Percentiles rank a stretch among this genome's conserved stretches.
These are phyloP conservation scores for Glaucopsyche alexis DNA, from an alignment of 2,888 invertebrate species.

Conservation along the genomic window DNA sequence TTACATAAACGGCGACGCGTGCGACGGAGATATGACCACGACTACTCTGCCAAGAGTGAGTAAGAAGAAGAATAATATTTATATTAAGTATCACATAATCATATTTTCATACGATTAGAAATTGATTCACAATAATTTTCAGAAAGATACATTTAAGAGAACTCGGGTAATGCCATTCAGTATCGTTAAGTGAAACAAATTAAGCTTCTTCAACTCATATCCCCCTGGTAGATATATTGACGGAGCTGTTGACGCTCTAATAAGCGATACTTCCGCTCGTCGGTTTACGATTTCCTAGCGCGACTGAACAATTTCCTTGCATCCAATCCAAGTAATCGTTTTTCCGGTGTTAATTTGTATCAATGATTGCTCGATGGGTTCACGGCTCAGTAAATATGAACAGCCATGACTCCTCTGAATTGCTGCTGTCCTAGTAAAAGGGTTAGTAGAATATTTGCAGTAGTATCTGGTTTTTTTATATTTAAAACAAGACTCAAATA, in stretches of 20 bases:
- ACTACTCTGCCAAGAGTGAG: too few species aligned
- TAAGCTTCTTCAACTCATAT: background rate
- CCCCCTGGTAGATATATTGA: constrained; percentile 21
- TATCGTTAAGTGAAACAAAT: background rate
- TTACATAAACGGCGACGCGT: too few species aligned
- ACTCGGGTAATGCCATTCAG: too few species aligned
- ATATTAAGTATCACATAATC: too few species aligned
- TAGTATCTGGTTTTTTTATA: too few species aligned
- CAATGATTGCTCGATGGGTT: constrained; percentile 26
- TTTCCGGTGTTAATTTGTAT: constrained; percentile 58
- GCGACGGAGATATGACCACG: too few species aligned
- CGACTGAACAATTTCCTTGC: constrained; percentile 59
- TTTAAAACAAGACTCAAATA: too few species aligned
- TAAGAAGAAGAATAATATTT: too few species aligned
- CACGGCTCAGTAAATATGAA: background rate
- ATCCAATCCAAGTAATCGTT: constrained; percentile 53
- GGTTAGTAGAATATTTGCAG: too few species aligned
- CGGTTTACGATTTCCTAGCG: constrained; percentile 63
- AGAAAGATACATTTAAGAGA: too few species aligned
- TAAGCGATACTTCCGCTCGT: constrained; percentile 61
- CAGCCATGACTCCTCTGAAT: background rate
- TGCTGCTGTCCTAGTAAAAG: background rate
- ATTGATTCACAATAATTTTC: too few species aligned
- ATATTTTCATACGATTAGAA: too few species aligned
- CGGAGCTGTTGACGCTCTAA: constrained; percentile 37